A percentile compares a stretch with the other conserved stretches of the same genome.
phyloP scores from a whole-genome alignment of 2,113 vertebrate genomes.

The Pituophis catenifer region DNA sequence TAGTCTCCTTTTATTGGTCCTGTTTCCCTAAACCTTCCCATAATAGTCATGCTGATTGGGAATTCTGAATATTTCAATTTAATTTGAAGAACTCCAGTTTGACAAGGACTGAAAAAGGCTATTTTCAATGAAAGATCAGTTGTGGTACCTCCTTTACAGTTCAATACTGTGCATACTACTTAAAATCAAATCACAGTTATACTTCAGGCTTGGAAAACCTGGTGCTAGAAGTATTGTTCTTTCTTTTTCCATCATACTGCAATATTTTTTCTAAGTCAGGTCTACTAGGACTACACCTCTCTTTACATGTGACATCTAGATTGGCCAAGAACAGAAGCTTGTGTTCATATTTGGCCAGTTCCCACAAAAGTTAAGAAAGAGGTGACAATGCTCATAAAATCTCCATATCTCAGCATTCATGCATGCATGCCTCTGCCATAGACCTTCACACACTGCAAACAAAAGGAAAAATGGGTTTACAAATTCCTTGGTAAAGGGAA shows the following conservation, averaged over 20 bases:
- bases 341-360: neutral
- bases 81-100: neutral
- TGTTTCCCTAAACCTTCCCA: neutral
- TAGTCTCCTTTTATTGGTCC: neutral
- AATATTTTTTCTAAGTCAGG: neutral
- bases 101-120: neutral
- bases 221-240: neutral
- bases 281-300: neutral
- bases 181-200: neutral
- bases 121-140: neutral
- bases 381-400: neutral
- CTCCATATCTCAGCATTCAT: neutral
- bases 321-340: neutral
- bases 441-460: neutral
- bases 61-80: neutral
- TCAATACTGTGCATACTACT: neutral
- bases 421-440: neutral
- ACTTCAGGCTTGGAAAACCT: neutral
- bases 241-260: neutral
- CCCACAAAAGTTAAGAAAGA: neutral
- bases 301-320: neutral
- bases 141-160: neutral
- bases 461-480: neutral
- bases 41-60: neutral
- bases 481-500: neutral